Conservation (phyloP, 2,113 vertebrate genomes). For the Lepisosteus osseus region DNA sequence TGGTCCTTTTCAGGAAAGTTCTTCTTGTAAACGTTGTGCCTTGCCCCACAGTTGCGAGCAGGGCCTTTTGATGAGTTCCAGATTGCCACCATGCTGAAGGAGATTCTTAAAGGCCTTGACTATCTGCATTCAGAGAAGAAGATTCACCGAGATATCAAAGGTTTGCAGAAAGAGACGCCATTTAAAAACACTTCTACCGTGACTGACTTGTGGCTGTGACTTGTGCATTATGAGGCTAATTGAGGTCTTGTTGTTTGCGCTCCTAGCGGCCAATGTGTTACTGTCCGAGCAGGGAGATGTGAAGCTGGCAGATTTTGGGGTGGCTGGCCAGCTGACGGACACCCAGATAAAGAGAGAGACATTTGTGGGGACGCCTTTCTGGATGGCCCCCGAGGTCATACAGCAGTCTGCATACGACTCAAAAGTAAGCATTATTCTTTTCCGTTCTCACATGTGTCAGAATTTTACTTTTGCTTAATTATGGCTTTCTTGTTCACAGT, state of each 20-base stretch:
- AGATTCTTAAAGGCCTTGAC: constrained; percentile 86
- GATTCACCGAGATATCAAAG: constrained; percentile 90
- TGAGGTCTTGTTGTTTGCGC: constrained; percentile 8
- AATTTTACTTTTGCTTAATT: too few species aligned
- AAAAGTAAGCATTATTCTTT: constrained; percentile 61
- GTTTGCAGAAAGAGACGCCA: constrained; percentile 41
- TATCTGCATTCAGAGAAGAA: constrained; percentile 89
- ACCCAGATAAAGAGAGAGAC: constrained; percentile 87
- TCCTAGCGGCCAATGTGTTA: constrained; percentile 81
- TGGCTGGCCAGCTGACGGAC: constrained; percentile 84
- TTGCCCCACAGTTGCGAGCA: constrained; percentile 66
- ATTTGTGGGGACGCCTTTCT: constrained; percentile 84
- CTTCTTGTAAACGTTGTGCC: too few species aligned
- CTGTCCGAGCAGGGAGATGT: constrained; percentile 84
- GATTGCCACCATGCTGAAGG: constrained; percentile 87
- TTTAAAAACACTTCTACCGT: too few species aligned
- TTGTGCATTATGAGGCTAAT: constrained; percentile 2
- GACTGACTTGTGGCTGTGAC: constrained; percentile 13
- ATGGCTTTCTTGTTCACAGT: too few species aligned
- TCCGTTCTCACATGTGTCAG: not conserved
- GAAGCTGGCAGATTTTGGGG: constrained; percentile 84
- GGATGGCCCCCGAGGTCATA: constrained; percentile 90
- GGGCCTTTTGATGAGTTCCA: constrained; percentile 86
- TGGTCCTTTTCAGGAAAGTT: too few species aligned
- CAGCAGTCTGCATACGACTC: constrained; percentile 86